Base-by-base conservation (phyloP, 2,113 vertebrate species). In the Embiotoca jacksoni region DNA sequence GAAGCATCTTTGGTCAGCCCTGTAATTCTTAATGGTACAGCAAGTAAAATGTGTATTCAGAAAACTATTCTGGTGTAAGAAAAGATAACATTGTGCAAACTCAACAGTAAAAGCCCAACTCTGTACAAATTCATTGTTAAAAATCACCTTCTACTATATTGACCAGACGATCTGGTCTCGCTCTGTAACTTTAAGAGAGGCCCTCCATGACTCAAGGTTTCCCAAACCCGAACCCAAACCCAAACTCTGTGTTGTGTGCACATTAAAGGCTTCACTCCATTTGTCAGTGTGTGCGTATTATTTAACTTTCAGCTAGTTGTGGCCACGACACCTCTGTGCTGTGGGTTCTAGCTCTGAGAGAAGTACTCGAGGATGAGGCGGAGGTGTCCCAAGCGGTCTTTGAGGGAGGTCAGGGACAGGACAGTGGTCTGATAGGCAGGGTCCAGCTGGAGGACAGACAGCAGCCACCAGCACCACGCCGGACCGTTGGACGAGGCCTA, bases 401-500 rank as follows among this genome's bases (percentile, higher is more conserved):
- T 95, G 78, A 97, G 94, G 0, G 95, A 96, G 0, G 92, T 94
- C 86, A 92, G 92, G 36, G 96, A 96, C 61, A 97, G 90, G 47
- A 98, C 90, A 0, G 71, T 94, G 79, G 96, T 95, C 82, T 96
- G 95, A 80, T 95, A 95, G 72, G 92, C 90, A 0, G 94, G 93
- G 59, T 96, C 95, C 37, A 97, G 93, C 78, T 95, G 94, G 37
- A 96, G 91, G 55, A 95, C 87, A 23, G 95, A 95, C 49, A 96
- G 85, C 67, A 97, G 92, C 95, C 95, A 96, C 95, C 96, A 96
- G 88, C 95, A 96, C 95, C 93, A 96, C 0, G 81, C 90, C 0
- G 96, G 95, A 59, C 97, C 96, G 0, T 96, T 94, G 39, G 92
- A 76, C 0, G 79, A 95, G 54, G 91, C 94, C 94, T 95, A 72